Base-by-base conservation (phyloP, 2,797 vertebrate genomes). In the Eospalax fontanierii region DNA sequence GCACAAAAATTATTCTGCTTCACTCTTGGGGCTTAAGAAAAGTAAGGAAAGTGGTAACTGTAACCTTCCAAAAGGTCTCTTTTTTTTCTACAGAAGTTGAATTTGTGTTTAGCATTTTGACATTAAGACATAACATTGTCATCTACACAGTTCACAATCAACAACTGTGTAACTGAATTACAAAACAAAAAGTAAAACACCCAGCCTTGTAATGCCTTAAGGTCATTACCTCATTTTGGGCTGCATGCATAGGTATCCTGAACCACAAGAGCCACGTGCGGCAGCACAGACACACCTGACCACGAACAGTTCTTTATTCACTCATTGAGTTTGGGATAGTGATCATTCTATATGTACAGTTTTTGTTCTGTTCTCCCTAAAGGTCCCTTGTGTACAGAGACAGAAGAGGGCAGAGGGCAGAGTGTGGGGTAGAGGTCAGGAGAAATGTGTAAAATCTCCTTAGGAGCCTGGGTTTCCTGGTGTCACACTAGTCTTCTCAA, bases 331-430 rank as follows among this genome's bases (percentile, higher is more conserved):
- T 61, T 38, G 66, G 46, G 12, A 30, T 71, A 65, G 15, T 1
- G 1, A 19, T 19, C 46, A 7, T 4, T n/a, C 7, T 38, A 6
- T 14, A 4, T 6, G 22, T 10, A 0, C 21, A 5, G 12, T n/a
- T 2, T 78, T 38, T 70, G 70, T 71, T 35, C 65, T 43, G 1
- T 26, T 21, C n/a, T 71, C 12, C 70, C 1, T 19, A 8, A 19
- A 14, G 57, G 57, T 61, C 24, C 57, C 11, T 2, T 7, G 9
- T 54, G 26, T n/a, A 66, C 71, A 38, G 54, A 16, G 73, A n/a
- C 59, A 74, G 46, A 3, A 26, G 2, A 26, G 66, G 30, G 2
- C 12, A 59, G 26, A 14, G 21, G 59, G 11, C 33, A 76, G 46
- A 59, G 2, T 3, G 6, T 38, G 35, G 38, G 59, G 14, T 35